Percentiles rank a stretch among this genome's conserved stretches.
Evolutionary conservation across 2,113 vertebrate genomes (phyloP).

Genomic region (Notothenia rossii): DNA sequence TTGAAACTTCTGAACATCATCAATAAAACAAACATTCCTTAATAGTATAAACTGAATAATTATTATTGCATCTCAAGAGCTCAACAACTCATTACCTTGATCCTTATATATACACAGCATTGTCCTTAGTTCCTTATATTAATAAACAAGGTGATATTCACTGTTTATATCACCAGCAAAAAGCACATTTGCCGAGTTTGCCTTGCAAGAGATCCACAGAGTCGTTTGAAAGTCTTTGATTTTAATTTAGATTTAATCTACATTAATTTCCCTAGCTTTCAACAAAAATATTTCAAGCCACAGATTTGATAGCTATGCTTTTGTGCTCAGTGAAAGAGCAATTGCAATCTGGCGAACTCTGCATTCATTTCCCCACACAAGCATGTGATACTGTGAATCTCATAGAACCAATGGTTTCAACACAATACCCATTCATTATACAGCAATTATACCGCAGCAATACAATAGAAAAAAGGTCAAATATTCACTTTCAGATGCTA

Average conservation of each 20-base stretch:
- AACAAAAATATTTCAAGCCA: not conserved
- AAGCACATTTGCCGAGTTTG: not conserved
- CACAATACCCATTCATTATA: conserved; percentile 55
- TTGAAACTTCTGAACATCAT: not conserved
- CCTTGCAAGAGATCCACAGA: not conserved
- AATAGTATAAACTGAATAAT: not conserved
- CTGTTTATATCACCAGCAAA: not conserved
- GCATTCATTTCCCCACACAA: conserved; percentile 31
- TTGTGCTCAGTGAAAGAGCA: conserved; percentile 23
- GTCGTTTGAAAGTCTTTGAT: not conserved
- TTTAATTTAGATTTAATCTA: conserved; percentile 9
- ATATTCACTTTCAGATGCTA: conserved; percentile 47
- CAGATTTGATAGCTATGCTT: not conserved
- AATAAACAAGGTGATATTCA: not conserved
- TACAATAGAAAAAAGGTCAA: conserved; percentile 52
- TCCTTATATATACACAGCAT: not conserved
- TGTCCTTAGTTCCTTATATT: not conserved
- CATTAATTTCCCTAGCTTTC: not conserved
- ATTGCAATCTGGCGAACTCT: conserved; percentile 3
- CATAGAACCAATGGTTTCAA: conserved; percentile 46
- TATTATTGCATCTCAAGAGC: not conserved
- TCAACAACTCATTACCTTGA: not conserved
- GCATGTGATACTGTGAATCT: conserved; percentile 41
- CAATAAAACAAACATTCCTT: not conserved
- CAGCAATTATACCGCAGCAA: conserved; percentile 22